Conservation (phyloP, 2,888 invertebrate species). For the Mylabris sibirica region DNA sequence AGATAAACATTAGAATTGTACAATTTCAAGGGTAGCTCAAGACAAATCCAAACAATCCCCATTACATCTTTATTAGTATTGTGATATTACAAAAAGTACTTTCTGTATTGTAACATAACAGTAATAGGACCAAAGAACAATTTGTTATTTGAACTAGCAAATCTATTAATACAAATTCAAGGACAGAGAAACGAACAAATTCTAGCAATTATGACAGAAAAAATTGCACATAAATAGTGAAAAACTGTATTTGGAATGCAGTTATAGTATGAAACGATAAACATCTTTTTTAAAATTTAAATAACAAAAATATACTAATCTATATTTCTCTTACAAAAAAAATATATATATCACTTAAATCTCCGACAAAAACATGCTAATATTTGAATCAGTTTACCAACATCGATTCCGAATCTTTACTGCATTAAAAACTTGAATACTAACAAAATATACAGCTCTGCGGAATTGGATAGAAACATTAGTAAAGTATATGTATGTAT, state of each 20-base stretch:
- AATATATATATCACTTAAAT: conserved; percentile 4
- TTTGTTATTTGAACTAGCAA: neutral
- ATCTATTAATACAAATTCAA: neutral
- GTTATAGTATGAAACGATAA: neutral
- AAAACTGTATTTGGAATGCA: conserved; percentile 11
- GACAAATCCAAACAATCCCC: neutral
- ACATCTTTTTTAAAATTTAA: neutral
- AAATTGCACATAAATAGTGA: neutral
- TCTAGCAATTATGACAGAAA: neutral
- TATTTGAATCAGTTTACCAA: neutral
- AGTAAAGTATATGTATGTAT: too few relatives aligned
- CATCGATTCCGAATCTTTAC: too few relatives aligned
- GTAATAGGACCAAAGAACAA: conserved; percentile 8
- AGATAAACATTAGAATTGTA: too few relatives aligned
- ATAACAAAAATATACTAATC: conserved; percentile 13
- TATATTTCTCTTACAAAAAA: neutral
- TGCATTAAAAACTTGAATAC: too few relatives aligned
- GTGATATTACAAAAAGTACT: neutral
- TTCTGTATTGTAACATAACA: neutral
- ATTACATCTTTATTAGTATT: conserved; percentile 13
- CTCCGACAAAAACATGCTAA: neutral
- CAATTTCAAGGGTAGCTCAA: neutral
- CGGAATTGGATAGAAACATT: too few relatives aligned
- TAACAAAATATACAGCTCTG: too few relatives aligned
- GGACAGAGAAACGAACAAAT: neutral